A percentile compares a stretch with the other conserved stretches of the same genome.
Conservation (phyloP, 2,888 invertebrate species). For the Noctua janthina region DNA sequence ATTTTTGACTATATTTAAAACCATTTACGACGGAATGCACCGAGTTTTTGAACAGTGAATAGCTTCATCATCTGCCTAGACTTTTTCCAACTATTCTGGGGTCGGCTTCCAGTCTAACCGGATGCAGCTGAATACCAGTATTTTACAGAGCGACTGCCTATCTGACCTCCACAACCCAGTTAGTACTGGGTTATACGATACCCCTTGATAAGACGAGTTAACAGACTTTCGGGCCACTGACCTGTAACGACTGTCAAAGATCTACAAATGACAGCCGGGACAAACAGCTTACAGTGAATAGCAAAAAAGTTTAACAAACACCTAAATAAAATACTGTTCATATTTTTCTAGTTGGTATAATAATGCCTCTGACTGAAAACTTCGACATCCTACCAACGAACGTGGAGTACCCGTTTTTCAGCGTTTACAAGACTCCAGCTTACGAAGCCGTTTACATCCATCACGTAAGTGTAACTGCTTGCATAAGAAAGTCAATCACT, state of each 20-base stretch:
- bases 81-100: too few species aligned
- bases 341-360: slow-evolving; percentile 82
- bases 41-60: slow-evolving; percentile 1
- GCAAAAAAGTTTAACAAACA: not conserved
- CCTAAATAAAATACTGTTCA: not conserved
- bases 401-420: slow-evolving; percentile 85
- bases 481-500: slow-evolving; percentile 45
- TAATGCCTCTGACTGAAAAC: slow-evolving; percentile 86
- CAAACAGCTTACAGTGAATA: not conserved
- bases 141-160: too few species aligned
- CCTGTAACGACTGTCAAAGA: not conserved
- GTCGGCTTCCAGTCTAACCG: too few species aligned
- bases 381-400: slow-evolving; percentile 87
- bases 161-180: too few species aligned
- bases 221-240: too few species aligned
- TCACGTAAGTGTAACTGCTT: slow-evolving; percentile 79
- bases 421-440: slow-evolving; percentile 82
- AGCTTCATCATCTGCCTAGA: too few species aligned
- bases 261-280: not conserved
- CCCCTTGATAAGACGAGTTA: too few species aligned
- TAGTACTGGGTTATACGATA: too few species aligned
- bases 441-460: slow-evolving; percentile 84
- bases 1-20: not conserved
- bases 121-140: too few species aligned
- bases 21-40: not conserved